phyloP scores from a whole-genome alignment of 2,797 vertebrate species.

The Odontamblyopus lacepedii region DNA sequence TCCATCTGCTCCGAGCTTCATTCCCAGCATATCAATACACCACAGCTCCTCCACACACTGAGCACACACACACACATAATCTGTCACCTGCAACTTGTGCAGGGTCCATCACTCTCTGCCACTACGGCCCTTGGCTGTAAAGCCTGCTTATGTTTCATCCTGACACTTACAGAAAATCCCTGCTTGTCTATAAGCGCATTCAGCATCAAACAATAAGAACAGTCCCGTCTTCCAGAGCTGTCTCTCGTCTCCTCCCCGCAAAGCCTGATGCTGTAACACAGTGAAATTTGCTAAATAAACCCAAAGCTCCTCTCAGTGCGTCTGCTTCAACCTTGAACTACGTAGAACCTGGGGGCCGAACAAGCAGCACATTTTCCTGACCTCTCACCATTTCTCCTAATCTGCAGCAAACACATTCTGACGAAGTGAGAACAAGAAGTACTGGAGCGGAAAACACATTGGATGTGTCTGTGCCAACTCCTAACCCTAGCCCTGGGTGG shows the following conservation, averaged over 20 bases:
- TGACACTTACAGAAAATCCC: conserved; percentile 66
- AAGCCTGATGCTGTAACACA: conserved; percentile 27
- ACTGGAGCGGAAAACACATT: conserved; percentile 73
- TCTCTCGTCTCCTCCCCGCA: conserved; percentile 20
- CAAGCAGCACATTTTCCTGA: conserved; percentile 50
- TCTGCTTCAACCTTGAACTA: conserved; percentile 67
- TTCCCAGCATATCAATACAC: conserved; percentile 74
- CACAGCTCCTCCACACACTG: conserved; percentile 27
- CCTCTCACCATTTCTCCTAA: conserved; percentile 64
- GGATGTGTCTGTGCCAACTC: conserved; percentile 70
- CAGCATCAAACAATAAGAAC: conserved; percentile 54
- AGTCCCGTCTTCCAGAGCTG: conserved; percentile 32
- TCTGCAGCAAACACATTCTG: conserved; percentile 69
- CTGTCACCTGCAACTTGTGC: conserved; percentile 64
- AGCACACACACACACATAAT: conserved; percentile 29
- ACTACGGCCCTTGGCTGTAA: conserved; percentile 59
- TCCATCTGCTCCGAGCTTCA: conserved; percentile 78
- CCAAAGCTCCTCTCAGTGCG: conserved; percentile 22
- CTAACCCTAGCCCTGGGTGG: conserved; percentile 54
- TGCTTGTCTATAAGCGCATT: conserved; percentile 60
- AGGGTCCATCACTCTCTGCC: conserved; percentile 58
- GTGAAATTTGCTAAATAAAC: conserved; percentile 51
- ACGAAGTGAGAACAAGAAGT: conserved; percentile 74
- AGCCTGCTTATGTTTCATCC: conserved; percentile 69
- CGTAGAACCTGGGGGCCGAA: conserved; percentile 49